Percentiles rank a stretch among this genome's conserved stretches.
These are phyloP conservation scores for Pedetes capensis DNA, from an alignment of 2,113 vertebrate species.

Conservation along the genomic window DNA sequence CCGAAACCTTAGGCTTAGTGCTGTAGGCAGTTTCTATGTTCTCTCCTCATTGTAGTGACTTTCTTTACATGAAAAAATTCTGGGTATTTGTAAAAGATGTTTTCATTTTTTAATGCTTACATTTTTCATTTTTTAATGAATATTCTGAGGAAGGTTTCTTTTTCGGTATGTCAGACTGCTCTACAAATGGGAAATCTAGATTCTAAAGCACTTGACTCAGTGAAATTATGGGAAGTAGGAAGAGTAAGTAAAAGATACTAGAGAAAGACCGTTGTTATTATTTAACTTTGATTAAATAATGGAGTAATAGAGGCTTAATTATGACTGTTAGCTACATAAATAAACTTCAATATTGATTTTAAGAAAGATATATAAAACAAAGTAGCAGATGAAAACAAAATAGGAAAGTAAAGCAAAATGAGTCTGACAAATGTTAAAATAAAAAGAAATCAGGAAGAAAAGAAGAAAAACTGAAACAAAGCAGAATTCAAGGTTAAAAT, in stretches of 20 bases:
- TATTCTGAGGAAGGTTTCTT: background rate
- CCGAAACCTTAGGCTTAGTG: background rate
- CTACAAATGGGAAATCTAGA: background rate
- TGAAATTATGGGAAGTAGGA: background rate
- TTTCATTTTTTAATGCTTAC: background rate
- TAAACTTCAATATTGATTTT: background rate
- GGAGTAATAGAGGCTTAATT: background rate
- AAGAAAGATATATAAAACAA: background rate
- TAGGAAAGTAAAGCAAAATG: background rate
- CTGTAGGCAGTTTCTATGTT: background rate
- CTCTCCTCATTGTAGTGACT: background rate
- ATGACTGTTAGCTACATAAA: background rate
- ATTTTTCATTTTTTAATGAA: background rate
- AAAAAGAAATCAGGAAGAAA: background rate
- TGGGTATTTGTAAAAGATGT: background rate
- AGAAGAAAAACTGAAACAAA: background rate
- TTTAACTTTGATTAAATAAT: slow-evolving; percentile 39
- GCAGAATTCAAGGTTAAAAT: background rate
- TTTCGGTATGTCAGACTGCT: background rate
- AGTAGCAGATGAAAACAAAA: background rate
- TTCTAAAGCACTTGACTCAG: background rate
- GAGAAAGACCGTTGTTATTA: background rate
- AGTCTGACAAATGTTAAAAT: background rate
- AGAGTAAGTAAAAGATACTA: background rate
- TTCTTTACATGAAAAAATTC: background rate